These are phyloP conservation scores for Agrotis segetum DNA, from an alignment of 2,888 invertebrate genomes.

Conservation along the genomic window DNA sequence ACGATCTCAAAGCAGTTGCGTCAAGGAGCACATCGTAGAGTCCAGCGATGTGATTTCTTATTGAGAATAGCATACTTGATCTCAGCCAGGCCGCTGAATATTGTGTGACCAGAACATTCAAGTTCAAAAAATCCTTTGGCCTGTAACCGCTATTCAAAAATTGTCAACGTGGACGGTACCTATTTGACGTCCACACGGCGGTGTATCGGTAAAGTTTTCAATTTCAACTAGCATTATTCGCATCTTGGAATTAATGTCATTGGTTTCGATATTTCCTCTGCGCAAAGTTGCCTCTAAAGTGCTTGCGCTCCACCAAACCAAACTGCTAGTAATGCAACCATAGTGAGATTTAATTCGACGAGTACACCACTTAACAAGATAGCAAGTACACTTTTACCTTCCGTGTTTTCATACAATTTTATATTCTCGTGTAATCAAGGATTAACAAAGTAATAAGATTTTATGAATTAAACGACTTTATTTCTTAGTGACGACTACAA, in stretches of 20 bases:
- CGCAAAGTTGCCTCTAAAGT: slow-evolving; percentile 93
- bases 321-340: slow-evolving; percentile 44
- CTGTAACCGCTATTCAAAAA: slow-evolving; percentile 83
- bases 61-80: too few species aligned
- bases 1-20: too few species aligned
- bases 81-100: too few species aligned
- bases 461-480: not conserved
- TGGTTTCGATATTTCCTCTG: slow-evolving; percentile 98
- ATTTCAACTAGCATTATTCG: slow-evolving; percentile 97
- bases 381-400: not conserved
- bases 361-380: slow-evolving; percentile 33
- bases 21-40: too few species aligned
- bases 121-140: slow-evolving; percentile 65
- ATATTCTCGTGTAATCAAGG: not conserved
- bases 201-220: slow-evolving; percentile 93
- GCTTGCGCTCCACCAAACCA: not conserved
- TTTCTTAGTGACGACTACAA: not conserved
- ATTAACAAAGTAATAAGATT: not conserved
- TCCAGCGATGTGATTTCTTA: too few species aligned
- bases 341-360: slow-evolving; percentile 46
- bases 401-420: not conserved
- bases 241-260: slow-evolving; percentile 97
- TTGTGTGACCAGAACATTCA: too few species aligned
- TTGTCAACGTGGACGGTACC: slow-evolving; percentile 88
- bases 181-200: slow-evolving; percentile 89